Evolutionary conservation across 2,113 vertebrate species (phyloP), one percentile per base, ranked within the genome.

Genomic region (Halcyon senegalensis): DNA sequence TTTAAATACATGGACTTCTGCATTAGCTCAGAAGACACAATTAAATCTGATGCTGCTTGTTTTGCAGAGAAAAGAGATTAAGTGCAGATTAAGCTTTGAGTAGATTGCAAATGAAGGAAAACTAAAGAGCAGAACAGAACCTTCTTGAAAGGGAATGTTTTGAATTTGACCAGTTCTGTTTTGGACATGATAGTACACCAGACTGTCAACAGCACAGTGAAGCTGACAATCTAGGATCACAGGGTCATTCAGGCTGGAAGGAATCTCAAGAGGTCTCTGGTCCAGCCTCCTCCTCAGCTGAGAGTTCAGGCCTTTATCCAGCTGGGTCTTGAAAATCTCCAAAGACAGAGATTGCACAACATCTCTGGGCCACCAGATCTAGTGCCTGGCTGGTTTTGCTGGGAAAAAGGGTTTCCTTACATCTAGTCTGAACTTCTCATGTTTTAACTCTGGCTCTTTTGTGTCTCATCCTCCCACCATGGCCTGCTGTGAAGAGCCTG

Each of bases 31-130:
- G 73, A 81, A 90, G 73, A 56, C 44, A 81, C 62, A 75, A 86
- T 96, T 96, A 96, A 62, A 96, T 95, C 79, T 90, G 68, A 51
- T 87, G 68, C 73, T 95, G 6, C 92, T 94, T 92, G 84, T 93
- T 96, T 80, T 94, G 64, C 80, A 93, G 85, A 76, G 76, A 90
- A 94, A 90, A 89, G 48, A 78, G 64, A 89, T 95, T 96, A 93
- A 68, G 60, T 88, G 43, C 79, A 77, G 48, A 96, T 92, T 86
- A 94, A 90, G 73, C 39, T 81, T 95, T 1, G 18, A n/a, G 55
- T 90, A 78, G 84, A 84, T 68, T 89, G 83, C 73, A 92, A 75
- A 68, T 74, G 56, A 93, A 89, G 58, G 60, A 76, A 93, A 89
- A 84, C 60, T 89, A 86, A 91, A 89, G 43, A 56, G 39, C 55